These are phyloP conservation scores for Phengaris arion DNA, from an alignment of 2,888 invertebrate species.

Conservation along the genomic window DNA sequence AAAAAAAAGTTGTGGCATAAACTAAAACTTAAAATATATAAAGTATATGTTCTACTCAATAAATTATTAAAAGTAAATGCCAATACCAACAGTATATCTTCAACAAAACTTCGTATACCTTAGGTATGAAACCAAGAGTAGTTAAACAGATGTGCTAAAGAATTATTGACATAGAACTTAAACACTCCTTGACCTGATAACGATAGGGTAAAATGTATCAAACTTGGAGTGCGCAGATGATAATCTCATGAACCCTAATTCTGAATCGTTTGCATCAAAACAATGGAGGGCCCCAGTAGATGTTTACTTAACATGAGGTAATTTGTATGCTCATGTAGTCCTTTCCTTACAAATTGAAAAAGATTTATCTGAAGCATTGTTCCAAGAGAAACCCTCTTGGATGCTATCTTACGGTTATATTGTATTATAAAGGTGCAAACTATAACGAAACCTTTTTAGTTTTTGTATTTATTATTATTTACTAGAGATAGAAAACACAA, in stretches of 20 bases:
- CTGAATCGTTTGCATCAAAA: not conserved
- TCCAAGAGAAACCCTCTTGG: not conserved
- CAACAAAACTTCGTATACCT: no score
- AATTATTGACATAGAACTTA: no score
- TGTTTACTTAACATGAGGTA: conserved; percentile 19
- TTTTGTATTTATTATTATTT: not conserved
- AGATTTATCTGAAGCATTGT: not conserved
- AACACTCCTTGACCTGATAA: not conserved
- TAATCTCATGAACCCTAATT: not conserved
- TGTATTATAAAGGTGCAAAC: not conserved
- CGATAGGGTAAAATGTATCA: not conserved
- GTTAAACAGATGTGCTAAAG: no score
- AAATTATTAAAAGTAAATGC: no score
- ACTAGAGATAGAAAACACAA: not conserved
- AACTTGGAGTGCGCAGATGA: not conserved
- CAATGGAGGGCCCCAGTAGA: not conserved
- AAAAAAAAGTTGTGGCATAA: no score
- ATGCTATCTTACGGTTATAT: not conserved
- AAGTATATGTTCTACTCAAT: no score
- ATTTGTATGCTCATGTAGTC: conserved; percentile 12
- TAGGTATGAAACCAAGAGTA: no score
- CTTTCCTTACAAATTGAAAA: conserved; percentile 16
- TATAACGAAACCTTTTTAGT: not conserved
- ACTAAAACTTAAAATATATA: no score
- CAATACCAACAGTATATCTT: no score